A percentile compares a stretch with the other conserved stretches of the same genome.
These are phyloP conservation scores for Epirrhoe alternata DNA, from an alignment of 2,888 invertebrate genomes.

Conservation along the genomic window DNA sequence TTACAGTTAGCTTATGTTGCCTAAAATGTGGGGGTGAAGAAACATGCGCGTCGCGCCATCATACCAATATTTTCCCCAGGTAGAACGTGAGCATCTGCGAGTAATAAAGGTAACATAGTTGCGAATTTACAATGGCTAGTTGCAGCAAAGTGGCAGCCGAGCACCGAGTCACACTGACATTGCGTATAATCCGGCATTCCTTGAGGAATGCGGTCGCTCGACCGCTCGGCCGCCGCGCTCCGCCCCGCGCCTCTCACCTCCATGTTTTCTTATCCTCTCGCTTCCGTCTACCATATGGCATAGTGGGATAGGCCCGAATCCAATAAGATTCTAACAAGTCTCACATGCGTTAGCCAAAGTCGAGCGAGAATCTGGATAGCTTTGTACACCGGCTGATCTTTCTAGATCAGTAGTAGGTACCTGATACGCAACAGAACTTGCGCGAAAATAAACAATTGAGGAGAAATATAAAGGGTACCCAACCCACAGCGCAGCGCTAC, in stretches of 20 bases:
- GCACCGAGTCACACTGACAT: conserved; percentile 79
- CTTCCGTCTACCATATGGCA: conserved; percentile 79
- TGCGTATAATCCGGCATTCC: conserved; percentile 83
- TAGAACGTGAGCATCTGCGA: conserved; percentile 4
- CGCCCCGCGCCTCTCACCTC: conserved; percentile 73
- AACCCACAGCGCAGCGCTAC: conserved; percentile 11
- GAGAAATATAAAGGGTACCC: conserved; percentile 1
- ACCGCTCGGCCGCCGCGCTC: conserved; percentile 69
- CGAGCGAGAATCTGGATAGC: conserved; percentile 9
- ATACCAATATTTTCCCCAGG: conserved; percentile 39
- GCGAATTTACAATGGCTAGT: conserved; percentile 58
- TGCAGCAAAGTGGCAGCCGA: conserved; percentile 56
- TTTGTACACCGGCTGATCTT: conserved; percentile 4
- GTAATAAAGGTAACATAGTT: conserved; percentile 50
- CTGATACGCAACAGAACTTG: conserved; percentile 1
- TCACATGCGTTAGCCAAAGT: conserved; percentile 11
- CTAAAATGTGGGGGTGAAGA: background rate
- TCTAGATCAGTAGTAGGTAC: conserved; percentile 1
- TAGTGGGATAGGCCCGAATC: conserved; percentile 74
- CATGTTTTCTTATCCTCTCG: conserved; percentile 78
- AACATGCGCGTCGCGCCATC: conserved; percentile 26
- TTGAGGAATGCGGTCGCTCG: conserved; percentile 83
- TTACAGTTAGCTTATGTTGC: background rate
- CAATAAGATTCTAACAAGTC: conserved; percentile 66
- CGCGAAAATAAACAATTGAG: conserved; percentile 8